Evolutionary conservation across 2,113 vertebrate species (phyloP), one percentile per base, ranked within the genome.

Genomic region (Macroglossus sobrinus): DNA sequence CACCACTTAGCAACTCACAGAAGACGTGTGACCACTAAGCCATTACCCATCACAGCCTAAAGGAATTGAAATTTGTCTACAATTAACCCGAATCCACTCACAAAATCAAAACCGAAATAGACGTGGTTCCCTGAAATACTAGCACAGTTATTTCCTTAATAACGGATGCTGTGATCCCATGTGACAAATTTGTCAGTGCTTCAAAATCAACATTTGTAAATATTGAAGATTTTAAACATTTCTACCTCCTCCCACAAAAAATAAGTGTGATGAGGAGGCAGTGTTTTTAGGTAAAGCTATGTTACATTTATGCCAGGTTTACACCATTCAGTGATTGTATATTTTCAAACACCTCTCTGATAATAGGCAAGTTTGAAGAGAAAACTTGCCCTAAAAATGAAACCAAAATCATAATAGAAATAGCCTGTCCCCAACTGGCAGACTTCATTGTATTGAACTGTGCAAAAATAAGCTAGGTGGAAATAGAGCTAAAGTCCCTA

Each of bases 41-140:
- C 71, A 69, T 43, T 7, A 80, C 63, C 55, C 94, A 94, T 50
- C 91, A 90, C 47, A 96, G 89, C 0, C 3, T 28, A 11, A 81
- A 79, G 84, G 47, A 28, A 28, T 19, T 35, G 53, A 91, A 66
- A 81, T 91, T 78, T 81, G 74, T 89, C 96, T 95, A 47, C 21
- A 50, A 30, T 59, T 72, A 82, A 53, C 57, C 59, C 68, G 22
- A 33, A 68, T 64, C 64, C 15, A 76, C 6, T 90, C 53, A 89
- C 40, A 85, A 64, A 89, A 89, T 16, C 59, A 72, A 74, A 57
- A 26, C 33, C n/a, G 55, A 53, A 66, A 68, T 3, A 64, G n/a
- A 72, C 2, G 30, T 3, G 18, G 68, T 50, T 55, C 94, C 53
- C 40, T 30, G n/a, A 88, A 96, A 96, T 3, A 55, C 30, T 6